Base-by-base conservation (phyloP, 1,140 invertebrate genomes). In the Chymomyza costata region DNA sequence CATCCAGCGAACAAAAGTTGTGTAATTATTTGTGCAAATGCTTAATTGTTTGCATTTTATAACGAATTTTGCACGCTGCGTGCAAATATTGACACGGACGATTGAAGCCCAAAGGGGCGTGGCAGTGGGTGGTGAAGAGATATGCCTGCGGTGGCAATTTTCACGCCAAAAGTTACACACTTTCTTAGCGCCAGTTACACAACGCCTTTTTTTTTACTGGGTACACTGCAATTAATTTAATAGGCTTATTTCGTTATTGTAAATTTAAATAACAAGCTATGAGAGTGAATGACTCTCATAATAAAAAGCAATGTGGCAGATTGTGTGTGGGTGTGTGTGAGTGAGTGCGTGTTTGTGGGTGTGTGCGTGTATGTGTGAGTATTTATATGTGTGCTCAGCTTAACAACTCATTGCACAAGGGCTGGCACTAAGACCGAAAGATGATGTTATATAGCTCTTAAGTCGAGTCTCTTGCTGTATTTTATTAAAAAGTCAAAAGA, bases 401-500 rank as follows among this genome's bases (percentile, higher is more conserved):
- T n/a, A n/a, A n/a, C n/a, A n/a, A n/a, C n/a, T n/a, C n/a, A n/a
- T n/a, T n/a, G n/a, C n/a, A n/a, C n/a, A n/a, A n/a, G n/a, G n/a
- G n/a, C n/a, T n/a, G n/a, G n/a, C n/a, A n/a, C n/a, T n/a, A n/a
- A n/a, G n/a, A n/a, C n/a, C n/a, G n/a, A n/a, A n/a, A n/a, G n/a
- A n/a, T n/a, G n/a, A n/a, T n/a, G n/a, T n/a, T n/a, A n/a, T n/a
- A 73, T 62, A 66, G 66, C 71, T 80, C 71, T 76, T 71, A n/a
- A 78, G 73, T 47, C 71, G 59, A 71, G 71, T 70, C 70, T 76
- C 62, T 78, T 53, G 71, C 63, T 66, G 70, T 70, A 71, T 58
- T 63, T 76, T 78, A 65, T n/a, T n/a, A 78, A 74, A 76, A 76
- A 78, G 71, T 78, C 70, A 76, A 76, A 66, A 76, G 66, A 70